Conservation (phyloP, 2,113 vertebrate species). For the Todiramphus chloris region DNA sequence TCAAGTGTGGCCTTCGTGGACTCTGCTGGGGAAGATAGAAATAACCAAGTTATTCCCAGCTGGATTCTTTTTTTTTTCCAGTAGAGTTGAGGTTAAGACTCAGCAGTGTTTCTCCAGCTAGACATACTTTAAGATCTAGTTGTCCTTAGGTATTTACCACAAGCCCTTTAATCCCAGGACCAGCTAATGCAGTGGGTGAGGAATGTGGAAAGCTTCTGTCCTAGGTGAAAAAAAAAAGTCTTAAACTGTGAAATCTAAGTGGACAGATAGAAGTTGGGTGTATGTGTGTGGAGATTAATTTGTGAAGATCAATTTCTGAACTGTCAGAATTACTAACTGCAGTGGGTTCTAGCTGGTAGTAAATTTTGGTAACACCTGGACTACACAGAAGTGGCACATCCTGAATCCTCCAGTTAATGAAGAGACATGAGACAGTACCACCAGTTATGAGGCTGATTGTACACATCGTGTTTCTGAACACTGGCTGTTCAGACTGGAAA, state of each 20-base stretch:
- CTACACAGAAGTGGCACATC: neutral
- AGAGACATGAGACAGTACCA: neutral
- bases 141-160: neutral
- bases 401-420: neutral
- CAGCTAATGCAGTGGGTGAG: neutral
- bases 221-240: neutral
- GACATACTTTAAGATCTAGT: neutral
- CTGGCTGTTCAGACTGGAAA: neutral
- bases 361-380: neutral
- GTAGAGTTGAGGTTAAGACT: neutral
- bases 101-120: neutral
- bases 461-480: neutral
- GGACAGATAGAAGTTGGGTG: neutral
- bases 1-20: neutral
- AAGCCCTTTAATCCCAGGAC: neutral
- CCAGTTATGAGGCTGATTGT: neutral
- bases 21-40: neutral
- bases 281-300: neutral
- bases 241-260: neutral
- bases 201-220: neutral
- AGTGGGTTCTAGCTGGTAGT: neutral
- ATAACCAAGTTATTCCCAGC: neutral
- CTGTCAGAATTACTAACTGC: neutral
- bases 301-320: neutral
- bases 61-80: neutral